Percentiles rank a stretch among this genome's conserved stretches.
Evolutionary conservation across 2,888 invertebrate genomes (phyloP).

Genomic region (Lumbricus terrestris): DNA sequence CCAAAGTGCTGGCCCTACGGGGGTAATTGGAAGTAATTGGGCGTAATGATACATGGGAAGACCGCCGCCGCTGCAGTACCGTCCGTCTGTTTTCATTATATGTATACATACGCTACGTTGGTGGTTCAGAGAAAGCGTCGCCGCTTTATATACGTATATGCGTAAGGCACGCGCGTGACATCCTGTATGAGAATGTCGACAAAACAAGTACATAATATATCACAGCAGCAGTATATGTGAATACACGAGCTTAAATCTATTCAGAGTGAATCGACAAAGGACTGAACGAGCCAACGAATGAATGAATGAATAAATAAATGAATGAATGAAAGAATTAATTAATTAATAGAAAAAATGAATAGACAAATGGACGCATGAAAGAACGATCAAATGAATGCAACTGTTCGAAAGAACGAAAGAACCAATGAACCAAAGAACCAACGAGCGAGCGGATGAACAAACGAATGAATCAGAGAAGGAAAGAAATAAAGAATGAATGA

Average conservation of each 20-base stretch:
- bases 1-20: background rate
- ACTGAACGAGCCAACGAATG: too few relatives aligned
- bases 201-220: background rate
- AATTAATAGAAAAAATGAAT: background rate
- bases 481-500: too few relatives aligned
- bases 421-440: background rate
- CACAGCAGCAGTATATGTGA: too few relatives aligned
- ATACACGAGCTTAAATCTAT: background rate
- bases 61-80: background rate
- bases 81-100: too few relatives aligned
- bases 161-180: background rate
- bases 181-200: background rate
- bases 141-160: background rate
- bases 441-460: too few relatives aligned
- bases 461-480: too few relatives aligned
- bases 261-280: background rate
- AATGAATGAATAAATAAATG: background rate
- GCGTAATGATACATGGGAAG: constrained; percentile 25
- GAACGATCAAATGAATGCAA: background rate
- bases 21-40: constrained; percentile 27
- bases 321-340: background rate
- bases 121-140: background rate
- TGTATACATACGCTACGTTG: background rate
- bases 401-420: background rate
- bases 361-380: background rate